phyloP scores from a whole-genome alignment of 1,140 invertebrate species.

The Drosophila tristis region DNA sequence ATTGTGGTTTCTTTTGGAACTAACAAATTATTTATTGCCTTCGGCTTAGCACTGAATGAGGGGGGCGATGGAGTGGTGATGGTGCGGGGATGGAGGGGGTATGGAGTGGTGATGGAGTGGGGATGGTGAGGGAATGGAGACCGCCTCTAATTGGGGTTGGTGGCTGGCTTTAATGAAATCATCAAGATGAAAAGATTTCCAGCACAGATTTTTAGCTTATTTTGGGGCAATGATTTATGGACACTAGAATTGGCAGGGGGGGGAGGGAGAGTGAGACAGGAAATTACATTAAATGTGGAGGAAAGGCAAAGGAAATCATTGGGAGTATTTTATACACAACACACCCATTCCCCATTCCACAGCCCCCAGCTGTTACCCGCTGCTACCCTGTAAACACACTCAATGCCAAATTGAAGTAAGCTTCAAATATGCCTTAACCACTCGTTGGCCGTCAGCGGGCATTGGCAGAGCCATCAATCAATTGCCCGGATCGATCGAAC shows the following conservation, averaged over 20 bases:
- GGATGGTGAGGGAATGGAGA: too few relatives aligned
- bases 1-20: conserved; percentile 54
- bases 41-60: conserved; percentile 6
- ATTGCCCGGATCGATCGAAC: conserved; percentile 30
- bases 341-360: too few relatives aligned
- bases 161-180: conserved; percentile 28
- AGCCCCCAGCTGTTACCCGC: conserved; percentile 8
- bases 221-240: neutral
- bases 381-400: conserved; percentile 3
- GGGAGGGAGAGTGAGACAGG: too few relatives aligned
- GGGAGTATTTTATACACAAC: too few relatives aligned
- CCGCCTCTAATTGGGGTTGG: conserved; percentile 22
- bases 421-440: conserved; percentile 48
- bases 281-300: too few relatives aligned
- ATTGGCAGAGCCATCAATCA: conserved; percentile 73
- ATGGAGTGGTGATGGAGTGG: too few relatives aligned
- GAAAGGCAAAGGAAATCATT: too few relatives aligned
- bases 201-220: neutral
- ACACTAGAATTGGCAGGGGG: too few relatives aligned
- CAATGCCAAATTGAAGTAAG: conserved; percentile 41
- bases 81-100: neutral
- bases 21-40: conserved; percentile 46
- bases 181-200: conserved; percentile 26
- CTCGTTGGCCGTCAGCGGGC: conserved; percentile 61
- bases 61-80: too few relatives aligned